Evolutionary conservation across 2,113 vertebrate genomes (phyloP).

Genomic region (Caretta caretta): DNA sequence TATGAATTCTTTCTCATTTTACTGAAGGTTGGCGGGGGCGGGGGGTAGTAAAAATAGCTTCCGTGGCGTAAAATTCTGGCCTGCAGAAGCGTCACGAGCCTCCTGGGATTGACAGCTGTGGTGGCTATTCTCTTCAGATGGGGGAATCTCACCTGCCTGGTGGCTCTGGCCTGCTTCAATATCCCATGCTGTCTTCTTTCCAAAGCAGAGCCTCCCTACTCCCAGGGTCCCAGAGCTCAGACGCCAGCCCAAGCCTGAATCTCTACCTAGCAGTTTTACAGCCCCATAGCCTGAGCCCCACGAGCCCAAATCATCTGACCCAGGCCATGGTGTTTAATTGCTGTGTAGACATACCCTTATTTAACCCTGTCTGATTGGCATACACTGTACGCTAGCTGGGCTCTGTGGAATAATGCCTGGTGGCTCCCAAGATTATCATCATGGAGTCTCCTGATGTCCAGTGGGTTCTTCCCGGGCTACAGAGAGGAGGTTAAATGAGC

Average conservation of each 20-base stretch:
- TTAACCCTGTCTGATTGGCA: not conserved
- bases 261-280: not conserved
- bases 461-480: not conserved
- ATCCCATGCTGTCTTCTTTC: not conserved
- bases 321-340: not conserved
- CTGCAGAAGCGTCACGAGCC: not conserved
- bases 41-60: not conserved
- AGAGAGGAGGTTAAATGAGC: not conserved
- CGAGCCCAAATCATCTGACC: not conserved
- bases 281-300: not conserved
- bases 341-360: not conserved
- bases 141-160: conserved; percentile 35
- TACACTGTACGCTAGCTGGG: not conserved
- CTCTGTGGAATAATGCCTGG: conserved; percentile 16
- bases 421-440: not conserved
- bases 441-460: not conserved
- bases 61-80: conserved; percentile 41
- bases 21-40: not conserved
- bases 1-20: conserved; percentile 77
- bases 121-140: not conserved
- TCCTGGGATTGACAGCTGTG: not conserved
- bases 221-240: not conserved
- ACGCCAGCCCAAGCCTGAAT: not conserved
- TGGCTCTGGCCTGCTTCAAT: conserved; percentile 19
- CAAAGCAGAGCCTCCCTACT: not conserved